These are phyloP conservation scores for Takifugu flavidus DNA, from an alignment of 2,113 vertebrate genomes.

Conservation along the genomic window DNA sequence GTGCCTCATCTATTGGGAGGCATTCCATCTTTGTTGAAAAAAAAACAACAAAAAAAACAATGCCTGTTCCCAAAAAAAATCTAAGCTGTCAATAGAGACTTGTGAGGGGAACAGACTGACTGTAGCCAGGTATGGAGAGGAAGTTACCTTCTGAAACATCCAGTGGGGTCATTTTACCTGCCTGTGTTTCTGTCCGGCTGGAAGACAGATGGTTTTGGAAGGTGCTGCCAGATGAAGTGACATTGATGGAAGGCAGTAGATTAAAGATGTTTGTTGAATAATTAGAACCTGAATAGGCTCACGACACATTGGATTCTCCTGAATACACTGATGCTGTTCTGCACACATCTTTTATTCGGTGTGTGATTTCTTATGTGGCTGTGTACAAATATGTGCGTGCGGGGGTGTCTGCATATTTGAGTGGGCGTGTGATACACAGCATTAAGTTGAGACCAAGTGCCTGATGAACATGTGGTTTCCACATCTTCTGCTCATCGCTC, in stretches of 20 bases:
- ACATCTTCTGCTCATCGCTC: constrained; percentile 48
- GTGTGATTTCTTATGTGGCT: not conserved
- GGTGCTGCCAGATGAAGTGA: constrained; percentile 64
- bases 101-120: too few species aligned
- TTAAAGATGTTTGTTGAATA: not conserved
- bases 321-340: not conserved
- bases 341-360: not conserved
- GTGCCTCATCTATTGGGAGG: too few species aligned
- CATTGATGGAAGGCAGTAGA: constrained; percentile 30
- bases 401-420: not conserved
- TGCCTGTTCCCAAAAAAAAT: too few species aligned
- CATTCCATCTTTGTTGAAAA: too few species aligned
- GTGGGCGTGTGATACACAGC: constrained; percentile 10
- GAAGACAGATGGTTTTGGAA: constrained; percentile 47
- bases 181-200: constrained; percentile 46
- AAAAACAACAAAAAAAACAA: too few species aligned
- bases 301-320: too few species aligned
- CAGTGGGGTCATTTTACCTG: constrained; percentile 33
- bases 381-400: constrained; percentile 6
- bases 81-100: too few species aligned
- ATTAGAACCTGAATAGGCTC: not conserved
- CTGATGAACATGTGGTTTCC: constrained; percentile 66
- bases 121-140: too few species aligned
- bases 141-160: too few species aligned
- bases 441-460: constrained; percentile 28